Conservation (phyloP, 2,113 vertebrate genomes). For the Grantiella picta region DNA sequence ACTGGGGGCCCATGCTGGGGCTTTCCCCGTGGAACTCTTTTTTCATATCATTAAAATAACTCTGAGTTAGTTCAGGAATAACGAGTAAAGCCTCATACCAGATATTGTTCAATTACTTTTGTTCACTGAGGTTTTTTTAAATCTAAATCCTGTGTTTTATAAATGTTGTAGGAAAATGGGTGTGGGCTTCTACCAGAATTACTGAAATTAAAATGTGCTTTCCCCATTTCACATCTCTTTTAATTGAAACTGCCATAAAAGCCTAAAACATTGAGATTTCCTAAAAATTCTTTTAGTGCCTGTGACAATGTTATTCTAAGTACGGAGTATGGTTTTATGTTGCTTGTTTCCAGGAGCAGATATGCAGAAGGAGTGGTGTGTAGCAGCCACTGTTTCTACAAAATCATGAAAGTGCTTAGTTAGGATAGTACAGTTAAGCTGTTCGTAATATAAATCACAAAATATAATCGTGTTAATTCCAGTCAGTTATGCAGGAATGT, state of each 20-base stretch:
- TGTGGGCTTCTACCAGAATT: rapidly evolving
- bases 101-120: not conserved
- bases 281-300: not conserved
- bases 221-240: rapidly evolving
- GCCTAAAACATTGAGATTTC: not conserved
- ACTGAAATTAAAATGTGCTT: not conserved
- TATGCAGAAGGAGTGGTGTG: not conserved
- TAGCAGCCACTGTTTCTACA: not conserved
- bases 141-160: rapidly evolving
- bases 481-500: not conserved
- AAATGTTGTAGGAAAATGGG: rapidly evolving
- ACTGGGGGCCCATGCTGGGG: rapidly evolving
- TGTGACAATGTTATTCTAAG: not conserved
- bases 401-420: not conserved
- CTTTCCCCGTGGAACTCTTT: not conserved
- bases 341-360: not conserved
- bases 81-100: not conserved
- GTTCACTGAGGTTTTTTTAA: rapidly evolving
- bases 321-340: not conserved
- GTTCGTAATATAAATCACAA: not conserved
- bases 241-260: not conserved
- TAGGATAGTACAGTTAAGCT: not conserved
- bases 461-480: not conserved
- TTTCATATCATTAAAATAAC: not conserved
- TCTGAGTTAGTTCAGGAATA: not conserved